phyloP scores from a whole-genome alignment of 92 coral and sea anemone species.

The Virgularia gustaviana region DNA sequence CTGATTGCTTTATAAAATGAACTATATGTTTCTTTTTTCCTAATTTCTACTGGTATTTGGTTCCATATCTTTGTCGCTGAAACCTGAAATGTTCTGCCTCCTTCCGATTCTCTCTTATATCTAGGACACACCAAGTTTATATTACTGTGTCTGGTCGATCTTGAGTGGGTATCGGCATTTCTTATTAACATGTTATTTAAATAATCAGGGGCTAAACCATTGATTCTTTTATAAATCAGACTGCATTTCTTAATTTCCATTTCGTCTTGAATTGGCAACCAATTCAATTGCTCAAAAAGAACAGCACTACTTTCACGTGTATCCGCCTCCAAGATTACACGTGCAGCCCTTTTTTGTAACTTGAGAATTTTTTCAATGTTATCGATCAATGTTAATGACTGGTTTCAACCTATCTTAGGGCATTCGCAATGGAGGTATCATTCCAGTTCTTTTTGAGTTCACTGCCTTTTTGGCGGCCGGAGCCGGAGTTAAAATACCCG shows the following conservation, averaged over 20 bases:
- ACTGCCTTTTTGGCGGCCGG: no score
- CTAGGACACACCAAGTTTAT: slow-evolving; percentile 35
- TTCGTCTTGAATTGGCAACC: slow-evolving; percentile 12
- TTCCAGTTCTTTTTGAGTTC: no score
- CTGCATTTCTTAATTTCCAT: slow-evolving; percentile 14
- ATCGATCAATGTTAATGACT: no score
- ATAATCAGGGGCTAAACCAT: slow-evolving; percentile 14
- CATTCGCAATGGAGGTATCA: no score
- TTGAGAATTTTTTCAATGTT: slow-evolving; percentile 5
- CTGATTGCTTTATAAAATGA: slow-evolving; percentile 3
- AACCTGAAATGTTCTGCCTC: slow-evolving; percentile 31
- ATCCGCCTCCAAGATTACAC: slow-evolving; percentile 17
- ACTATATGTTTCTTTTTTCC: background rate
- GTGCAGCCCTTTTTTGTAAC: slow-evolving; percentile 10
- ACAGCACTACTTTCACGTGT: slow-evolving; percentile 23
- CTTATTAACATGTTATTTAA: slow-evolving; percentile 8
- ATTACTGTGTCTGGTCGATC: slow-evolving; percentile 13
- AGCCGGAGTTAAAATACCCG: no score
- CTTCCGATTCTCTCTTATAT: slow-evolving; percentile 39
- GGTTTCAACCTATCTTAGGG: no score
- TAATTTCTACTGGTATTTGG: background rate
- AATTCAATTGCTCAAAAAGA: slow-evolving; percentile 5
- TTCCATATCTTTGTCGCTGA: slow-evolving; percentile 36
- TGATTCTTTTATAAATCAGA: slow-evolving; percentile 25
- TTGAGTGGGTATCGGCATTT: slow-evolving; percentile 15